Evolutionary conservation across 2,888 invertebrate species (phyloP).

Genomic region (Agrilus biguttatus): DNA sequence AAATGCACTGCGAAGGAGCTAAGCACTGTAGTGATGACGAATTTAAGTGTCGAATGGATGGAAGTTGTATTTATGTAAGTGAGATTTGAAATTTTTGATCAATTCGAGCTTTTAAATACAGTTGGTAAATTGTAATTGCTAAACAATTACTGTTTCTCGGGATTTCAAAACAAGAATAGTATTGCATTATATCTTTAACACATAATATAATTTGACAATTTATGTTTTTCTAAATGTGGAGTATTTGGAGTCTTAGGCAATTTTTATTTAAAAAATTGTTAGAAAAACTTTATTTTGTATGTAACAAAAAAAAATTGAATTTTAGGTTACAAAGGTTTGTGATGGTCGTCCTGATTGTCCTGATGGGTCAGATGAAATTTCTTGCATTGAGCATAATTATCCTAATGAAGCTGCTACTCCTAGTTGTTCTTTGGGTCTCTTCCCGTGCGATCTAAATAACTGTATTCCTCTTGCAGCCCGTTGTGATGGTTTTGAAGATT

Average conservation of each 20-base stretch:
- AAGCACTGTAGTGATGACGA: slow-evolving; percentile 29
- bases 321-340: slow-evolving; percentile 30
- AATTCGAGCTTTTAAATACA: too few relatives aligned
- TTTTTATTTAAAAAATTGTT: too few relatives aligned
- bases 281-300: too few relatives aligned
- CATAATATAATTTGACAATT: too few relatives aligned
- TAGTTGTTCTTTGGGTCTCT: slow-evolving; percentile 36
- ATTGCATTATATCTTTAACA: too few relatives aligned
- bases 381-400: slow-evolving; percentile 20
- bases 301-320: background rate
- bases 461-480: slow-evolving; percentile 45
- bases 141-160: too few relatives aligned
- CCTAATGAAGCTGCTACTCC: slow-evolving; percentile 29
- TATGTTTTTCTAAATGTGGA: too few relatives aligned
- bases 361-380: slow-evolving; percentile 39
- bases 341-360: slow-evolving; percentile 39
- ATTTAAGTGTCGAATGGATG: slow-evolving; percentile 46
- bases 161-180: too few relatives aligned
- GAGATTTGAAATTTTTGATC: too few relatives aligned
- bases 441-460: slow-evolving; percentile 41
- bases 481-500: slow-evolving; percentile 57
- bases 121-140: too few relatives aligned
- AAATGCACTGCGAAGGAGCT: slow-evolving; percentile 27
- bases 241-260: too few relatives aligned
- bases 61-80: slow-evolving; percentile 41